Percentiles rank a stretch among this genome's conserved stretches.
These are phyloP conservation scores for Octopus sinensis DNA, from an alignment of 1,140 invertebrate genomes.

Conservation along the genomic window DNA sequence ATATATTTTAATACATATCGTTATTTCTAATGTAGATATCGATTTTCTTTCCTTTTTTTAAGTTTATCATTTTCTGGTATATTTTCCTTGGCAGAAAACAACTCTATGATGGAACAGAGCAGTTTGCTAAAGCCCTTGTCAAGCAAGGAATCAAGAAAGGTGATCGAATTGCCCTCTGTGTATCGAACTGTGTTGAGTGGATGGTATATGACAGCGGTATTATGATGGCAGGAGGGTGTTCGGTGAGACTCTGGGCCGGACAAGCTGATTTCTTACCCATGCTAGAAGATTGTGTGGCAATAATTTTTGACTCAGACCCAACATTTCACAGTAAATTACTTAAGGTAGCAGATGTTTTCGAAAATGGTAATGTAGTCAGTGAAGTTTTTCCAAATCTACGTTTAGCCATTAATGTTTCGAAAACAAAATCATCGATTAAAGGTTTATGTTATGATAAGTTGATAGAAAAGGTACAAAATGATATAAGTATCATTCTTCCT, in stretches of 20 bases:
- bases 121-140: background rate
- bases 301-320: background rate
- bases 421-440: background rate
- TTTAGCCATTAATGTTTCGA: background rate
- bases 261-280: background rate
- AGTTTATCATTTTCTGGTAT: too few species aligned
- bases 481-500: background rate
- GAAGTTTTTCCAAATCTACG: background rate
- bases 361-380: background rate
- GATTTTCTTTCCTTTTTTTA: too few species aligned
- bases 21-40: too few species aligned
- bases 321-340: background rate
- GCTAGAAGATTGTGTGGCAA: background rate
- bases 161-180: background rate
- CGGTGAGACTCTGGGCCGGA: background rate
- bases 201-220: background rate
- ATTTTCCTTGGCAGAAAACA: background rate
- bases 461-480: background rate
- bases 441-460: background rate
- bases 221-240: background rate
- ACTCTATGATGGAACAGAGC: background rate
- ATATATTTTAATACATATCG: too few species aligned
- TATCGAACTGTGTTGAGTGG: constrained; percentile 1
- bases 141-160: background rate
- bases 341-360: background rate